Evolutionary conservation across 2,888 invertebrate species (phyloP), one percentile per base, ranked within the genome.

Genomic region (Linnaemya vulpina): DNA sequence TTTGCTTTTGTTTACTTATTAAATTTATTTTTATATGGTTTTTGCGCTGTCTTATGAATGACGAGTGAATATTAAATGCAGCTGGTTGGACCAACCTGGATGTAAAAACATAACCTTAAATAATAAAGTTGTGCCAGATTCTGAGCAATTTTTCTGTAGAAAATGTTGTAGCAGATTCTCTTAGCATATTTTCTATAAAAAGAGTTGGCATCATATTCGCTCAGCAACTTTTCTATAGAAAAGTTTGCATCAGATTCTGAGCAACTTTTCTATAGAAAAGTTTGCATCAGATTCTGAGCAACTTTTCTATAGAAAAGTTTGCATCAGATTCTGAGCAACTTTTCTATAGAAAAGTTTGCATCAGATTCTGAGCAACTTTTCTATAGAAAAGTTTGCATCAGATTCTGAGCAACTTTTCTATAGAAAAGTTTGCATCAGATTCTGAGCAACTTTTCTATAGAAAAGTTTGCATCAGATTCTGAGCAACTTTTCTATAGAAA

Each of bases 41-140:
- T 55, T 76, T 71, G 40, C 22, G 17, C 65, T 71, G 71, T 38
- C 49, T 76, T 65, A 30, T 35, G 22, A 68, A 53, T 53, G 51
- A 71, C 55, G 13, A 55, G 43, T 35, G 17, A 13, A 30, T 15
- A 40, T 20, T 5, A 30, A 30, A 30, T 30, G 30, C 15, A 43
- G 15, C 74, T 38, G 70, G 20, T 22, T 40, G 5, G 11, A 4
- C 40, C 75, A 81, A 67, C 25, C 46, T 63, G 1, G 30, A 30
- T 3, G 17, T 3, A 49, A 46, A 46, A 15, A 1, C 43, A 3
- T 3, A 43, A 43, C 2, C 43, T 10, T 13, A 43, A 43, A 13
- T 30, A 30, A 5, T 3, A 30, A 30, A 30, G 30, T 30, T 58
- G 7, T 9, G 30, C 35, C 10, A 35, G 30, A 35, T 35, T 15